phyloP scores from a whole-genome alignment of 2,888 invertebrate genomes.

The Bimastos eiseni region DNA sequence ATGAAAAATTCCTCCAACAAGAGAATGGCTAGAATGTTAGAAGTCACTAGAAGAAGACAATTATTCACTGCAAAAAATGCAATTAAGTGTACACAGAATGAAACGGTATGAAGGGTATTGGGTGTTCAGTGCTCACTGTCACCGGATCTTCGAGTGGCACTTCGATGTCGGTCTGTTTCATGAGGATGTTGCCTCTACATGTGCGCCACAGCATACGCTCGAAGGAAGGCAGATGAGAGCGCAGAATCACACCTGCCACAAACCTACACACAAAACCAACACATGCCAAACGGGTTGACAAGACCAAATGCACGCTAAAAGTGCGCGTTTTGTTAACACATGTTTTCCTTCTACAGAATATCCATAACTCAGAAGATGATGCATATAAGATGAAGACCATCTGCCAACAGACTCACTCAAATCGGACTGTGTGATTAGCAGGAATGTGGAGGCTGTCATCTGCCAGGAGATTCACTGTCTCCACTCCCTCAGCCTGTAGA shows the following conservation, averaged over 20 bases:
- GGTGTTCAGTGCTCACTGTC: conserved; percentile 74
- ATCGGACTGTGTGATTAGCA: not conserved
- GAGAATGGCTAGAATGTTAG: not conserved
- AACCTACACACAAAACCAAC: conserved; percentile 34
- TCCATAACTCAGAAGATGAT: not conserved
- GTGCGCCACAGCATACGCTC: conserved; percentile 98
- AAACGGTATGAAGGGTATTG: not conserved
- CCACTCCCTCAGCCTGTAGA: not conserved
- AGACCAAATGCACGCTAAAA: not conserved
- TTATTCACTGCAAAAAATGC: not conserved
- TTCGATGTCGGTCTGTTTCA: conserved; percentile 92
- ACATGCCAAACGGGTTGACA: not conserved
- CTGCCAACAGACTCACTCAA: not conserved
- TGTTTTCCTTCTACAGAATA: not conserved
- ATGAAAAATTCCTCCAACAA: not conserved
- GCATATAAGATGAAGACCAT: not conserved
- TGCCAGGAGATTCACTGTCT: conserved; percentile 4
- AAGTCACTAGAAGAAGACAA: not conserved
- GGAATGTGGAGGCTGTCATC: conserved; percentile 24
- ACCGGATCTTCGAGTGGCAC: conserved; percentile 90
- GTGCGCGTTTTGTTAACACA: not conserved
- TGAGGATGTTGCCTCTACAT: conserved; percentile 87
- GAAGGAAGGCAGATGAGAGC: conserved; percentile 92
- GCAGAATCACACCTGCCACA: conserved; percentile 93
- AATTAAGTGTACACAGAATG: not conserved